Base-by-base conservation (phyloP, 2,113 vertebrate genomes). In the Menidia beryllina region DNA sequence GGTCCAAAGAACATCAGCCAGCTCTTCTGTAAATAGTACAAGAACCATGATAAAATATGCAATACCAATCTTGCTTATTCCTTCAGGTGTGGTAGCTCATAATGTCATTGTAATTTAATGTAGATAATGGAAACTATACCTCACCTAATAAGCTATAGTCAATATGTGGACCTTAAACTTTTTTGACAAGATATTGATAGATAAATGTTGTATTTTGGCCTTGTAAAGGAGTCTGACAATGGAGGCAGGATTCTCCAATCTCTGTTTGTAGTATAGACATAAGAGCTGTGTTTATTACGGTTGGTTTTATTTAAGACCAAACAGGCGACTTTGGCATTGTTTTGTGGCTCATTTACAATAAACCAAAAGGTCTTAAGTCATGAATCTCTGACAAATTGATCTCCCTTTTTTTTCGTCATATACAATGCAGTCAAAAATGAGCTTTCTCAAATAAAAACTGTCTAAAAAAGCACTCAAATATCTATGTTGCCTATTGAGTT, bases 1-100 rank as follows among this genome's bases (percentile, higher is more conserved):
- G 26, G 72, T 77, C 72, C 66, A 70, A 79, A 87, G 74, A 88
- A 79, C 68, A 86, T 53, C 67, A 81, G 79, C 66, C 85, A 91
- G 85, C 90, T 88, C 84, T 84, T 90, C 73, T 82, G 74, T 82
- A 51, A 85, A 85, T 75, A 85, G 82, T 81, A 79, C 69, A 80
- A 85, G 50, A 74, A 86, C 61, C 58, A 52, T 20, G 43, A 66
- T 5, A 45, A 45, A 45, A 58, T 41, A 68, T 43, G 34, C 52
- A 77, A 30, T 9, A 19, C 17, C 17, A 45, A 7, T 45, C 17
- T 45, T 45, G 39, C 39, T 43, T 43, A 15, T 43, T 43, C 39
- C 13, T 15, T 12, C 39, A 3, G 39, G 13, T 17, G 4, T n/a
- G 17, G 17, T 45, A 19, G 15, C 41, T 19, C 17, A 45, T 19